Percentiles rank a stretch among this genome's conserved stretches.
These are phyloP conservation scores for Gracilinanus agilis DNA, from an alignment of 2,113 vertebrate species.

Conservation along the genomic window DNA sequence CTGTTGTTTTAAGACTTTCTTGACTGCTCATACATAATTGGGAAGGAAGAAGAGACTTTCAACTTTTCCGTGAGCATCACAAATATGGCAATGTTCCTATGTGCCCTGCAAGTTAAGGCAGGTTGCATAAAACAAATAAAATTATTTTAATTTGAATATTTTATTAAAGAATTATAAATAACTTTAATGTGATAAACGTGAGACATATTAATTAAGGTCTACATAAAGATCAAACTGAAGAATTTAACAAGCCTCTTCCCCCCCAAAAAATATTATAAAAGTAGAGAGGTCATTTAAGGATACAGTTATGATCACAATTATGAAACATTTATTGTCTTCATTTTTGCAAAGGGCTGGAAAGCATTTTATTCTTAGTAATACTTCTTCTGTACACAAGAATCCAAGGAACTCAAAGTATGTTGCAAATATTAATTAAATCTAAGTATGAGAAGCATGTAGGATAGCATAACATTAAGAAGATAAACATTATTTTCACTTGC, in stretches of 20 bases:
- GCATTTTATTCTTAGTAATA: background rate
- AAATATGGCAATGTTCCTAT: background rate
- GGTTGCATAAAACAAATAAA: background rate
- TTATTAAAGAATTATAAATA: background rate
- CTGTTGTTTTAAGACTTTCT: background rate
- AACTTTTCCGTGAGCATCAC: background rate
- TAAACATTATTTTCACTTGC: slow-evolving; percentile 26
- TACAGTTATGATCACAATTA: rapidly evolving
- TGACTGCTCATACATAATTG: background rate
- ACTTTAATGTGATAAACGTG: background rate
- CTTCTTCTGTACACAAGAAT: background rate
- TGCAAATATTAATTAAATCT: background rate
- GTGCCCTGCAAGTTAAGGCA: background rate
- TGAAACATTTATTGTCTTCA: background rate
- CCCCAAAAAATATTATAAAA: background rate
- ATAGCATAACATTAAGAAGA: background rate
- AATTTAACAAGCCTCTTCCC: background rate
- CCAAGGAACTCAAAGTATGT: background rate
- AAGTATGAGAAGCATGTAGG: background rate
- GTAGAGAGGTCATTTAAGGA: background rate
- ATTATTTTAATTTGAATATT: background rate
- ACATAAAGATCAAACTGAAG: background rate
- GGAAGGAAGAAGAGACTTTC: background rate
- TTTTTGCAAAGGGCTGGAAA: background rate
- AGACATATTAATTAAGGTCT: background rate